A percentile compares a stretch with the other conserved stretches of the same genome.
These are phyloP conservation scores for Ammospiza maritima DNA, from an alignment of 2,797 vertebrate species.

Conservation along the genomic window DNA sequence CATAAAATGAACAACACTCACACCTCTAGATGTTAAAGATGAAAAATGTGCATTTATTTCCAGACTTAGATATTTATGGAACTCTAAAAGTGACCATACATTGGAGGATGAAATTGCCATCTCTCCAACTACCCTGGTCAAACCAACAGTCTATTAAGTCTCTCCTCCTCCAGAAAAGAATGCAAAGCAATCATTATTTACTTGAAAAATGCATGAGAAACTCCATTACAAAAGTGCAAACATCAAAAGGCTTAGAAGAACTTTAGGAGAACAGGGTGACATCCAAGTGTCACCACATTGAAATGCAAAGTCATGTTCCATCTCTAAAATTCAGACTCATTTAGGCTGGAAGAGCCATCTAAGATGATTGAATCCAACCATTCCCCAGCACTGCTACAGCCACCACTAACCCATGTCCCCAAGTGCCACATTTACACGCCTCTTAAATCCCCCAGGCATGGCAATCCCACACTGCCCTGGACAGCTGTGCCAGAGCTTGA, in stretches of 20 bases:
- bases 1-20: neutral
- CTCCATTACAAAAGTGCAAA: neutral
- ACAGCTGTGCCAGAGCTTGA: neutral
- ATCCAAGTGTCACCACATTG: accelerated
- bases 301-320: neutral
- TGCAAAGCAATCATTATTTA: neutral
- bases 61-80: neutral
- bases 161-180: neutral
- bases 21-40: accelerated
- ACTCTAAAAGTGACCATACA: neutral
- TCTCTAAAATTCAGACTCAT: neutral
- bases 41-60: accelerated
- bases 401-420: neutral
- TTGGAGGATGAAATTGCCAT: neutral
- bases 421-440: accelerated
- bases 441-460: neutral
- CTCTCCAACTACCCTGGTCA: neutral
- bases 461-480: neutral
- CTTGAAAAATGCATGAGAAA: neutral
- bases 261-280: neutral
- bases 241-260: neutral
- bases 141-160: neutral
- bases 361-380: accelerated
- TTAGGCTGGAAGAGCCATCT: neutral
- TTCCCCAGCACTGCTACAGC: neutral